Evolutionary conservation across 2,888 invertebrate species (phyloP), one percentile per base, ranked within the genome.

Genomic region (Gari tellinella): DNA sequence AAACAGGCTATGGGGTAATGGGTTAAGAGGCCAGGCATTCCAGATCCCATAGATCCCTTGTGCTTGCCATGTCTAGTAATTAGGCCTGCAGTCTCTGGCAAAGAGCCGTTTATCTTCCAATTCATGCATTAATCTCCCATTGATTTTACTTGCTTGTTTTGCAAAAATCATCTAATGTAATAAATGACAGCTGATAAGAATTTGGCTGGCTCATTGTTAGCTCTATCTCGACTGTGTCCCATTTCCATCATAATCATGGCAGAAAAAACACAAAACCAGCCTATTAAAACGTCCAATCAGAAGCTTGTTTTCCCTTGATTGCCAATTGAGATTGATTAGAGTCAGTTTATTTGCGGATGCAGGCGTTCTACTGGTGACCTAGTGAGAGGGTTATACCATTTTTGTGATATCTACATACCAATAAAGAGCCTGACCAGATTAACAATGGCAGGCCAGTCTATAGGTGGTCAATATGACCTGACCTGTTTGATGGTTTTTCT

Each of bases 231-330:
- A 49, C 60, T 49, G 51, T 31, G 61, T 61, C 43, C 64, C 64
- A 65, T 60, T 72, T 43, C 52, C 66, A 43, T 45, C 31, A 48
- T n/a, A 60, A 57, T 64, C 53, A 70, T 53, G 41, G 17, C 17
- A 15, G 23, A 60, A 43, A 46, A 51, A 26, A 57, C 31, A 43
- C 31, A 52, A 48, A 62, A 52, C 26, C 49, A 43, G 52, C 45
- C 69, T 46, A 61, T 69, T 63, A 51, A 56, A 64, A 19, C 37
- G 46, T 23, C 48, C 40, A 53, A 64, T 53, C 58, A 55, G 53
- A 46, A 38, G 14, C 19, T 12, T 52, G 26, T 38, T 48, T 55
- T 31, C 26, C 4, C 43, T 31, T 62, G 52, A 45, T 43, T 37
- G 26, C 41, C 62, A 17, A 23, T 37, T 40, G 5, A 45, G 45